Evolutionary conservation across 1,140 invertebrate species (phyloP).

Genomic region (Potamilus streckersoni): DNA sequence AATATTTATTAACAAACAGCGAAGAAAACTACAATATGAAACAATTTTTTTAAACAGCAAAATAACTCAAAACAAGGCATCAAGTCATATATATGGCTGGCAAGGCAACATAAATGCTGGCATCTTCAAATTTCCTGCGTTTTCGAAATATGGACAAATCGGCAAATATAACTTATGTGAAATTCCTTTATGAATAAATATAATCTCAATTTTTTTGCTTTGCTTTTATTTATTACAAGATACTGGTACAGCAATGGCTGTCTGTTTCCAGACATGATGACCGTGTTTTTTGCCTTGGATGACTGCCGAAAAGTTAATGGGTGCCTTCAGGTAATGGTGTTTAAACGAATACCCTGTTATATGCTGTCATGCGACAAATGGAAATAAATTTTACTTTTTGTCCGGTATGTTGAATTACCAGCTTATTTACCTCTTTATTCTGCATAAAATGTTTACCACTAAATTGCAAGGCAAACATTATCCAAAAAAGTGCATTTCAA

Average conservation of each 20-base stretch:
- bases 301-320: constrained; percentile 52
- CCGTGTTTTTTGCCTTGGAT: constrained; percentile 60
- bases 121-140: too few species aligned
- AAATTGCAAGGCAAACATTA: neutral
- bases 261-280: constrained; percentile 58
- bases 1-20: too few species aligned
- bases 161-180: too few species aligned
- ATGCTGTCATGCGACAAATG: neutral
- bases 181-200: too few species aligned
- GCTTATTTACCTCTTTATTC: neutral
- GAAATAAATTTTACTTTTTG: too few species aligned
- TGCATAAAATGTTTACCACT: neutral
- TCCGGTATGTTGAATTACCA: neutral
- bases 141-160: too few species aligned
- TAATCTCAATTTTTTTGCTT: too few species aligned
- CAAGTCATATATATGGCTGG: too few species aligned
- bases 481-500: neutral
- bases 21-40: too few species aligned
- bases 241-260: constrained; percentile 64
- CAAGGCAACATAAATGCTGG: too few species aligned
- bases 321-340: constrained; percentile 51
- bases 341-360: neutral
- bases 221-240: constrained; percentile 21
- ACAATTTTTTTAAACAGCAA: too few species aligned
- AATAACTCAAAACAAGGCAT: too few species aligned